Evolutionary conservation across 2,888 invertebrate species (phyloP).

Genomic region (Drosophila borealis): DNA sequence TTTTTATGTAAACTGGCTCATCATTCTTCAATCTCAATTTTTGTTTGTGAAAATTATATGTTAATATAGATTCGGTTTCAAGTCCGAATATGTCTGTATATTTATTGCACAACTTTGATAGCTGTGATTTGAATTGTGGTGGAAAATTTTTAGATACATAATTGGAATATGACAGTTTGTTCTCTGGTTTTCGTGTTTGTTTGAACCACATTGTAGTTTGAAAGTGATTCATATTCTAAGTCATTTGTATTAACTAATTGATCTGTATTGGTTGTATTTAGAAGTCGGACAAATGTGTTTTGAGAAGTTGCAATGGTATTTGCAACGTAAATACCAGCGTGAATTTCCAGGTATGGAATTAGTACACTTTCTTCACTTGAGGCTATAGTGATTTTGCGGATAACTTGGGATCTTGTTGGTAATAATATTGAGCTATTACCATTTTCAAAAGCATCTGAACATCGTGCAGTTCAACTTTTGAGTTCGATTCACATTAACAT

Average conservation of each 20-base stretch:
- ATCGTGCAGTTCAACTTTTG: no score
- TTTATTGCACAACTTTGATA: background rate
- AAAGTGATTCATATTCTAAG: background rate
- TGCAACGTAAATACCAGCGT: no score
- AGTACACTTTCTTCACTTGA: no score
- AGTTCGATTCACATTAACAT: no score
- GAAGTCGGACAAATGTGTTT: background rate
- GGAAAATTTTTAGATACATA: background rate
- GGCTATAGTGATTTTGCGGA: no score
- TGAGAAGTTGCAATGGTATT: background rate
- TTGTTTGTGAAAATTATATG: background rate
- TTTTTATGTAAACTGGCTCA: no score
- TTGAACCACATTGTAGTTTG: background rate
- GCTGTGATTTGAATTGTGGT: background rate
- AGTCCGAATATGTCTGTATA: background rate
- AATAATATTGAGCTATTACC: no score
- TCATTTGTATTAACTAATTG: background rate
- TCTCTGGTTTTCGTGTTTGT: background rate
- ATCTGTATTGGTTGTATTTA: background rate
- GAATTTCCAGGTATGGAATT: no score
- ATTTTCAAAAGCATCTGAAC: no score
- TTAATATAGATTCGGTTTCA: background rate
- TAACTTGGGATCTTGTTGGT: no score
- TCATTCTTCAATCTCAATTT: no score
- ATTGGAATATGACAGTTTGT: background rate